Evolutionary conservation across 2,888 invertebrate genomes (phyloP), one percentile per base, ranked within the genome.

Genomic region (Epinotia bilunana): DNA sequence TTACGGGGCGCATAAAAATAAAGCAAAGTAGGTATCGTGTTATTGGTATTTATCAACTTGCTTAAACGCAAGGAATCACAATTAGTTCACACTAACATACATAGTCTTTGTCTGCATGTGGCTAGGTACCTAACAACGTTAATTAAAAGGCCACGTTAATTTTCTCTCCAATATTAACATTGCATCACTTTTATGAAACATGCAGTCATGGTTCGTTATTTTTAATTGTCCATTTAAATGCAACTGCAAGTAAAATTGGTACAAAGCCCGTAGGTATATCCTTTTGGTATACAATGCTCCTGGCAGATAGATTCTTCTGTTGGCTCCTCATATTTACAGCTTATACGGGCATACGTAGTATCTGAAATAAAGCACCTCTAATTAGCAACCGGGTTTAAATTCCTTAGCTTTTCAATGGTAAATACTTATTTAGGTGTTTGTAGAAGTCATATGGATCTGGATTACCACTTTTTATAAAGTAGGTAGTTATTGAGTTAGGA

Each of bases 221-320:
- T 33, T 33, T 49, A n/a, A 39, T 33, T 72, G 64, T 46, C 18
- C 20, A 76, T 64, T 85, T 87, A 93, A 58, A 92, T 83, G 76
- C 94, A 94, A 78, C 88, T 91, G 81, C 94, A 94, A 13, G 83
- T 87, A 60, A 85, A 81, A 68, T 85, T 86, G 64, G 92, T 84
- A 77, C 94, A 94, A 43, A 94, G 78, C 1, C 94, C 94, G 79
- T 89, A 90, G 7, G 85, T 82, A 76, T 94, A 94, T 57, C 94
- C 93, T 82, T 92, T 94, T 2, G 90, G 91, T 16, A 90, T 73
- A 77, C 94, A 94, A 76, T 90, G 92, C 73, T 87, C 85, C 72
- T 87, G 85, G 77, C 94, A 94, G 2, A 85, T 77, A 0, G 73
- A 49, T 49, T 90, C 89, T 74, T 91, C 91, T 0, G 85, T 87